A percentile compares a stretch with the other conserved stretches of the same genome.
Conservation (phyloP, 2,113 vertebrate genomes). For the Engraulis encrasicolus region DNA sequence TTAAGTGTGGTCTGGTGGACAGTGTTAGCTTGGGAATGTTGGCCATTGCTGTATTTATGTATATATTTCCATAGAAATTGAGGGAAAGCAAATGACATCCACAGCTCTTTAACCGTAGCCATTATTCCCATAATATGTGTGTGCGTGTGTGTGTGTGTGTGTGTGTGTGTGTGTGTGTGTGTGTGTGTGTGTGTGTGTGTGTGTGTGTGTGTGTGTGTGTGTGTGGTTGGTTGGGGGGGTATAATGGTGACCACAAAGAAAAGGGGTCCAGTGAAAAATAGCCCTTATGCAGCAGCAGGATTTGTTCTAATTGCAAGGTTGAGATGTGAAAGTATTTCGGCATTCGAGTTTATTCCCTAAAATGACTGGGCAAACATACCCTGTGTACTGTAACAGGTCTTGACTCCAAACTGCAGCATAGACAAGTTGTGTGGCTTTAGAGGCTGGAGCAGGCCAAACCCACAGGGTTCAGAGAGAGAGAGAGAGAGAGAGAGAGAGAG, state of each 20-base stretch:
- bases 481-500: too few relatives aligned
- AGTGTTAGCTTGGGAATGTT: not conserved
- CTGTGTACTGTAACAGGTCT: not conserved
- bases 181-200: too few relatives aligned
- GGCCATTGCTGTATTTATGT: not conserved
- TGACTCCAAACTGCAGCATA: not conserved
- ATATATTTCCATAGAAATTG: not conserved
- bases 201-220: too few relatives aligned
- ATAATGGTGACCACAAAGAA: not conserved
- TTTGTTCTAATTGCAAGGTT: conserved; percentile 1
- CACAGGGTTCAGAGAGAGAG: not conserved
- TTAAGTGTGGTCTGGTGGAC: not conserved
- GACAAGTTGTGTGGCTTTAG: not conserved
- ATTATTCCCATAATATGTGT: not conserved
- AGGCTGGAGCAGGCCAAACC: not conserved
- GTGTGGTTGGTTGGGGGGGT: not conserved
- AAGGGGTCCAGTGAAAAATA: not conserved
- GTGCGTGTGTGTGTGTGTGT: too few relatives aligned
- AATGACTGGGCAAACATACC: not conserved
- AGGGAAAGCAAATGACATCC: not conserved
- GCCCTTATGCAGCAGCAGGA: conserved; percentile 5
- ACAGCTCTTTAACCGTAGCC: not conserved
- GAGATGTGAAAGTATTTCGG: conserved; percentile 12
- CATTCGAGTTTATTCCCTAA: not conserved
- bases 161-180: too few relatives aligned